Evolutionary conservation across 2,888 invertebrate species (phyloP), one percentile per base, ranked within the genome.

Genomic region (Halocaridina rubra): DNA sequence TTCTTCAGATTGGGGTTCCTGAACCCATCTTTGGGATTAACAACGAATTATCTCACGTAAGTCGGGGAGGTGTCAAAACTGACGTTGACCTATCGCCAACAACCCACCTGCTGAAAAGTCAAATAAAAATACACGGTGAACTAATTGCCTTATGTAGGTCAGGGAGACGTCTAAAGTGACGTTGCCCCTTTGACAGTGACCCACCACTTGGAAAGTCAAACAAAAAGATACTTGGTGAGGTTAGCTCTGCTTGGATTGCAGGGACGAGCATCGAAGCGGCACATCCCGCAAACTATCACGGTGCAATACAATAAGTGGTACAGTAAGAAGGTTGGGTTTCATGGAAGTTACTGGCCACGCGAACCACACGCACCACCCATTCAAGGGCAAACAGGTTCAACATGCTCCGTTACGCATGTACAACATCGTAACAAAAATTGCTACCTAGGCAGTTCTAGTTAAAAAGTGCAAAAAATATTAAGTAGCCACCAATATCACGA

Each of bases 351-450:
- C 77, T 84, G 82, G 82, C 82, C 78, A 78, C 59, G 72, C 69
- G 82, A 71, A 77, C 77, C 77, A 77, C 77, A 39, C 19, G 72
- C 29, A 77, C 72, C 32, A 72, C 82, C 82, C 82, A 46, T 67
- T 72, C 46, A 39, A 22, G 39, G 82, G 82, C 82, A 72, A 84
- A 46, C 46, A 78, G 67, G 78, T 27, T 84, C 72, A 59, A 61
- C 82, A 84, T 72, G 82, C 82, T 78, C 29, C 61, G 32, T n/a
- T 59, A 84, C 71, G 78, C 78, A 84, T 84, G 82, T 78, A 64
- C 78, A 84, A 84, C 82, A 72, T 72, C 77, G 82, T 84, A 84
- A 84, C 82, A 84, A 84, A 84, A 84, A n/a, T n/a, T 59, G 71
- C 84, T 84, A 84, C 80, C 84, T 84, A 80, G 84, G 72, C 79